These are phyloP conservation scores for Callaeas wilsoni DNA, from an alignment of 2,113 vertebrate species.

Conservation along the genomic window DNA sequence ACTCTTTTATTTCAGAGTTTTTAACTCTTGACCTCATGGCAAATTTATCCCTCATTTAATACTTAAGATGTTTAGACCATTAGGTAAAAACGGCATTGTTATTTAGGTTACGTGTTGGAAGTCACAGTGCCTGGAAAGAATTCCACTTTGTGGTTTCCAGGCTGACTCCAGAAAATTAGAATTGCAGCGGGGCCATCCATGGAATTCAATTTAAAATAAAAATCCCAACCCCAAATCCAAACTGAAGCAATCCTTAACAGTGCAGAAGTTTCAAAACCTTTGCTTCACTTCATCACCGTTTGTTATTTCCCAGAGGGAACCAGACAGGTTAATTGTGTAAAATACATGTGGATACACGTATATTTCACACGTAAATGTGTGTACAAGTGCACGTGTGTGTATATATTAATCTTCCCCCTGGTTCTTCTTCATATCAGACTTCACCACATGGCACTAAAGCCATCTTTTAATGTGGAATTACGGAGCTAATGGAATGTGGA, in stretches of 20 bases:
- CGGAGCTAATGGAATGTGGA: conserved; percentile 40
- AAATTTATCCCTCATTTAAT: conserved; percentile 31
- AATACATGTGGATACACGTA: neutral
- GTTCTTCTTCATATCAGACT: conserved; percentile 19
- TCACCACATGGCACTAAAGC: neutral
- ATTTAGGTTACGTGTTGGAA: conserved; percentile 49
- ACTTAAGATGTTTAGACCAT: conserved; percentile 54
- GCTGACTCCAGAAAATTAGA: conserved; percentile 57
- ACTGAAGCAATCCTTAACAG: neutral
- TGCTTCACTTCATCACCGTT: neutral
- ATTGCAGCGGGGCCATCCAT: neutral
- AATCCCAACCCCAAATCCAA: neutral
- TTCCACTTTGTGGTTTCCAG: conserved; percentile 57
- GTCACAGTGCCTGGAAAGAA: conserved; percentile 49
- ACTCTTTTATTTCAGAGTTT: neutral
- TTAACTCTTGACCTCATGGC: conserved; percentile 45
- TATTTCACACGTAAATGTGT: neutral
- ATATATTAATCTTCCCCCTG: neutral
- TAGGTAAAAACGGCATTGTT: conserved; percentile 46
- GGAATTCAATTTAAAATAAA: neutral
- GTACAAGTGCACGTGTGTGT: too few relatives aligned
- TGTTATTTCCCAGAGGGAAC: neutral
- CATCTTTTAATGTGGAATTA: conserved; percentile 50
- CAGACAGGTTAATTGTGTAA: neutral
- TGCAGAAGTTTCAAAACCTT: neutral